Evolutionary conservation across 92 coral and sea anemone genomes (phyloP).

Genomic region (Ricordea florida): DNA sequence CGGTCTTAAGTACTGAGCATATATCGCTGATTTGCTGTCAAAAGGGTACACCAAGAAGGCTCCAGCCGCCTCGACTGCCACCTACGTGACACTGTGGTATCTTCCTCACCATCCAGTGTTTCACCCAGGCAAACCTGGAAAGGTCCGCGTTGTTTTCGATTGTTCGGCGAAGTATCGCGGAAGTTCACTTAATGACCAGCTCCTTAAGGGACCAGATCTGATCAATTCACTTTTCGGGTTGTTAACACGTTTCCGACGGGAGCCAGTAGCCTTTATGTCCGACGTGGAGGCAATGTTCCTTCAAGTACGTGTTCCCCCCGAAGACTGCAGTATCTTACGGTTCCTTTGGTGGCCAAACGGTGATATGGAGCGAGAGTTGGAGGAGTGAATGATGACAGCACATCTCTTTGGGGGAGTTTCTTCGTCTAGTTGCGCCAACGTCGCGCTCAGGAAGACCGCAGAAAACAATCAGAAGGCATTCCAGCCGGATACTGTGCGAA

Average conservation of each 20-base stretch:
- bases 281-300: slow-evolving; percentile 18
- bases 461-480: background rate
- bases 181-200: slow-evolving; percentile 16
- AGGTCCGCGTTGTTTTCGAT: background rate
- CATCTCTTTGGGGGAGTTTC: slow-evolving; percentile 25
- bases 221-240: slow-evolving; percentile 6
- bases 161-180: slow-evolving; percentile 10
- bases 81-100: slow-evolving; percentile 2
- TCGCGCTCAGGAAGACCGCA: slow-evolving; percentile 4
- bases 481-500: background rate
- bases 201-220: slow-evolving; percentile 18
- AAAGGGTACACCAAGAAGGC: slow-evolving; percentile 44
- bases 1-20: slow-evolving; percentile 26
- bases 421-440: slow-evolving; percentile 22
- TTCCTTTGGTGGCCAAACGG: slow-evolving; percentile 34
- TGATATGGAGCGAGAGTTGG: background rate
- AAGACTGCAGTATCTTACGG: slow-evolving; percentile 5
- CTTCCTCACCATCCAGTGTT: slow-evolving; percentile 11
- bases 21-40: slow-evolving; percentile 26
- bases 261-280: slow-evolving; percentile 18
- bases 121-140: slow-evolving; percentile 11
- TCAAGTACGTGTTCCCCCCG: slow-evolving; percentile 10
- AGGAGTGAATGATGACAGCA: slow-evolving; percentile 14
- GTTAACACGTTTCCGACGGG: slow-evolving; percentile 6
- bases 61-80: slow-evolving; percentile 9